Evolutionary conservation across 2,113 vertebrate species (phyloP), one percentile per base, ranked within the genome.

Genomic region (Hippoglossus stenolepis): DNA sequence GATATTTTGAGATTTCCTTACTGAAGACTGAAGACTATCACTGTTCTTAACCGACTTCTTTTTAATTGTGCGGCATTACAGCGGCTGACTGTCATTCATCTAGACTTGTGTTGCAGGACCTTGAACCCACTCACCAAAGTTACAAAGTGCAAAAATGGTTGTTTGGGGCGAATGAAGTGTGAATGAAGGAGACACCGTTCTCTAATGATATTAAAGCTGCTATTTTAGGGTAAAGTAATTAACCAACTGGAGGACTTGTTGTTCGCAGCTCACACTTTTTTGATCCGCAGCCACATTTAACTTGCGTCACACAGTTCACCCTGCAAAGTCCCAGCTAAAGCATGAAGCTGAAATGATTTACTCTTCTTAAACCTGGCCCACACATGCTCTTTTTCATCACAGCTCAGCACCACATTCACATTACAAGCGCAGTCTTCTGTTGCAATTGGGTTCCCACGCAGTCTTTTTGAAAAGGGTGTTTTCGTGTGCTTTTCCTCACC

Each of bases 401-500:
- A 17, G 15, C 15, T 2, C 15, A 2, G 45, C 51, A 23, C 58
- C 4, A 65, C 40, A 68, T 72, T 56, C 24, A 24, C 45, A 23
- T 63, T 23, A 49, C 20, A 43, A n/a, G 45, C 20, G 28, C 2
- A 17, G 51, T 18, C 26, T 65, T 65, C 21, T 38, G 7, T 17
- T 69, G 21, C 31, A 11, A 1, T 24, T 26, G 17, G 53, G 20
- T 49, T 58, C 17, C 70, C 47, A 63, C 38, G 51, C 63, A 49
- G 5, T 23, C 56, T 38, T 72, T 31, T 40, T 65, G 12, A 3
- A 57, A 76, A 73, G 53, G 24, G 28, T 73, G 81, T 79, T 58
- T 14, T 9, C 7, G 26, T 73, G 77, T 24, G 12, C 18, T 65
- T 23, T 51, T 77, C 10, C 73, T 65, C 26, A 66, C 68, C 57